A percentile compares a stretch with the other conserved stretches of the same genome.
phyloP scores from a whole-genome alignment of 2,797 vertebrate genomes.

The Austrolebias charrua region DNA sequence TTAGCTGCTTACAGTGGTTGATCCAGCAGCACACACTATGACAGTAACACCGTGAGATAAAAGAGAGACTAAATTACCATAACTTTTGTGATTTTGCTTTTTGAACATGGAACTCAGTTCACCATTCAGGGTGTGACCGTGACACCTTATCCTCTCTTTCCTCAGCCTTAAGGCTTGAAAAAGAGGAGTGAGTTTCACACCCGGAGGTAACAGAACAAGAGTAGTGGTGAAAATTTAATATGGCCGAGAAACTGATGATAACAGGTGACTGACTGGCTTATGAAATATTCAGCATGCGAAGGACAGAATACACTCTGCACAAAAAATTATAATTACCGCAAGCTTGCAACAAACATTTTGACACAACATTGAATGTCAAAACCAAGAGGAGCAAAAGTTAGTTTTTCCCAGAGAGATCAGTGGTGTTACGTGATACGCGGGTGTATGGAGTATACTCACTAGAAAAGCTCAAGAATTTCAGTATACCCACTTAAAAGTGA shows the following conservation, averaged over 20 bases:
- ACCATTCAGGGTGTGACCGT: conserved; percentile 60
- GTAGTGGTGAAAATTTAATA: conserved; percentile 72
- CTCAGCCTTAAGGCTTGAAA: conserved; percentile 51
- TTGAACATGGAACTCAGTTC: conserved; percentile 43
- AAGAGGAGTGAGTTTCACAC: conserved; percentile 68
- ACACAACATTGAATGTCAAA: background rate
- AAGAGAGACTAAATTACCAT: conserved; percentile 45
- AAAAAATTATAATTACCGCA: background rate
- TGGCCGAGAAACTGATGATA: conserved; percentile 53
- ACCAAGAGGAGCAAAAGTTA: background rate
- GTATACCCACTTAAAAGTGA: too few relatives aligned
- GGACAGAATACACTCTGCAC: background rate
- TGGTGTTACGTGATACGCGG: too few relatives aligned
- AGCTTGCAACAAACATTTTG: background rate
- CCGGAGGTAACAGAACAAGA: conserved; percentile 70
- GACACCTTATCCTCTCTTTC: conserved; percentile 66
- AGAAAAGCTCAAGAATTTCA: too few relatives aligned
- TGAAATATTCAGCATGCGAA: conserved; percentile 71
- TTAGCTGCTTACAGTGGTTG: background rate
- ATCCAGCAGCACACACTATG: conserved; percentile 12
- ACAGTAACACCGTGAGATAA: conserved; percentile 39
- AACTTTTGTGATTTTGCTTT: conserved; percentile 49
- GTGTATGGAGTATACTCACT: too few relatives aligned
- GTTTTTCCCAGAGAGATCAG: too few relatives aligned
- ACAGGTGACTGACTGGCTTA: conserved; percentile 39